Evolutionary conservation across 1,140 invertebrate genomes (phyloP), one percentile per base, ranked within the genome.

Genomic region (Eueides isabella): DNA sequence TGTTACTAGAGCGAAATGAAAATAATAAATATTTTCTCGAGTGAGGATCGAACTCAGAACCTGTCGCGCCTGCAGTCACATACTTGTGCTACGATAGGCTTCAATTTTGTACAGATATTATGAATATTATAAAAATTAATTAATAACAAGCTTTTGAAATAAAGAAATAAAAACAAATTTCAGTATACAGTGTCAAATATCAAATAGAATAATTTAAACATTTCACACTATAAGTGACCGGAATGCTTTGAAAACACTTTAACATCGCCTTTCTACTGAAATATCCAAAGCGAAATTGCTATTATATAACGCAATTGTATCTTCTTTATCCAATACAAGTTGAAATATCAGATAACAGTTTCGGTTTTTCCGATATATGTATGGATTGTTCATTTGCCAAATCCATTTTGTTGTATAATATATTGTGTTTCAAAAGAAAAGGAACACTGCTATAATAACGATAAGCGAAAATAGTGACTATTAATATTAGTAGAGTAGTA

Each of bases 291-390:
- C n/a, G 19, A 48, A 48, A 9, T 19, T 48, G 2, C 14, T 48
- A 31, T 67, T 48, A 67, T 29, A 67, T 67, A 67, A 41, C 31
- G 33, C n/a, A 66, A 19, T 19, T 29, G 41, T 67, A 48, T 67
- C 66, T 67, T 61, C 28, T 68, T 55, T 55, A 68, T 68, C 44
- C 41, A 68, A 68, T 68, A 55, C 44, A 33, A 55, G 30, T 2
- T 11, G 67, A 61, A 68, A 68, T 68, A 68, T 68, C 48, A 68
- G 67, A 35, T 68, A 68, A 68, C 28, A 12, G 67, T 55, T 68
- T 55, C 29, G n/a, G 23, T 26, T 30, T 68, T 55, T 68, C 66
- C 41, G 19, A 68, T 68, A 61, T 55, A 55, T 65, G 2, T 65
- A 55, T 35, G n/a, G n/a, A n/a, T 65, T 55, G 67, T 61, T 55